These are phyloP conservation scores for Dermatophagoides farinae DNA, from an alignment of 1,140 invertebrate species.

Conservation along the genomic window DNA sequence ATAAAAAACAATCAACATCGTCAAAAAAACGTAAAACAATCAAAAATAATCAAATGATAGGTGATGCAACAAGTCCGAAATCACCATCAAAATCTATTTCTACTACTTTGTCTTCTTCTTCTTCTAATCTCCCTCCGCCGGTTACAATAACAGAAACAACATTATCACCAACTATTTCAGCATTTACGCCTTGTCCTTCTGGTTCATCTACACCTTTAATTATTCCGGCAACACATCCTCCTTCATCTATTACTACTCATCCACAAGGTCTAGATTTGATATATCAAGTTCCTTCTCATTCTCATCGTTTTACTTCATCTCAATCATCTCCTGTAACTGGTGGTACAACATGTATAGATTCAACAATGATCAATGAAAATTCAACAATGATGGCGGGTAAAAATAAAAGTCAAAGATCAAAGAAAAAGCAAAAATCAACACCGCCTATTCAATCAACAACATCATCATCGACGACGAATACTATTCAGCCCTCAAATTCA, in stretches of 20 bases:
- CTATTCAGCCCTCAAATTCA: not conserved
- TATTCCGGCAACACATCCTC: not conserved
- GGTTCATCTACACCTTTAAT: not conserved
- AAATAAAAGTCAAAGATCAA: not conserved
- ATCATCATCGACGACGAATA: constrained; percentile 13
- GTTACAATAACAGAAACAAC: not conserved
- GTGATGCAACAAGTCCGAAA: too few relatives aligned
- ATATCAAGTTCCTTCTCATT: not conserved
- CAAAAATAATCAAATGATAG: not conserved
- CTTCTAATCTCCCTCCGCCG: not conserved
- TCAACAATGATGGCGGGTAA: not conserved
- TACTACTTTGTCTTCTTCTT: not conserved
- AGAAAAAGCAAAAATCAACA: not conserved
- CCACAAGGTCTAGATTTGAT: not conserved
- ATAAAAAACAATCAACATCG: not conserved
- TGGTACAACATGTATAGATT: too few relatives aligned
- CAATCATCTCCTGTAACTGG: not conserved
- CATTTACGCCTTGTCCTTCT: constrained; percentile 4
- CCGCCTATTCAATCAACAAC: constrained; percentile 11
- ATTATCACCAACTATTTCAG: not conserved
- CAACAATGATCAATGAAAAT: not conserved
- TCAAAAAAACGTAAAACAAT: not conserved
- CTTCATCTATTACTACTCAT: too few relatives aligned
- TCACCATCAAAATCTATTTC: too few relatives aligned
- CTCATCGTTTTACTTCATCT: not conserved